Percentiles rank a stretch among this genome's conserved stretches.
Evolutionary conservation across 1,140 invertebrate genomes (phyloP).

Genomic region (Thaumetopoea pityocampa): DNA sequence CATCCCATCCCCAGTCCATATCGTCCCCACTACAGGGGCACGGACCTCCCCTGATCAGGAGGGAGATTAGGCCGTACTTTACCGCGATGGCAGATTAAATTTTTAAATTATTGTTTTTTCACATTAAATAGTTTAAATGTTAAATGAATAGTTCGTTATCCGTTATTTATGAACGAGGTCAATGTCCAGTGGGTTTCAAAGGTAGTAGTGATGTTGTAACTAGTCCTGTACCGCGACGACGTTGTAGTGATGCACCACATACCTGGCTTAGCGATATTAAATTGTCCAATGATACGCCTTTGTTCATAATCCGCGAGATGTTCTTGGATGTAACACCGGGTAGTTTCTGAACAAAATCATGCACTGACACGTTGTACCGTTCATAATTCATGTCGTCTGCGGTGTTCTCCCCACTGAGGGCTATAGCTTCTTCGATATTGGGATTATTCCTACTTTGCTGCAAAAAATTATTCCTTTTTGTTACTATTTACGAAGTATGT

Average conservation of each 20-base stretch:
- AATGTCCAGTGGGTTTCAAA: no score
- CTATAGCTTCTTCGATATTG: conserved; percentile 80
- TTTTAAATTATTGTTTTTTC: no score
- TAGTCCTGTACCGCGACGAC: no score
- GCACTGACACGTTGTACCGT: conserved; percentile 85
- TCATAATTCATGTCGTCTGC: conserved; percentile 78
- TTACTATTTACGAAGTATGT: background rate
- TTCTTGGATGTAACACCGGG: conserved; percentile 95
- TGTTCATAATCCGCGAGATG: conserved; percentile 85
- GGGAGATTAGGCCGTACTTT: no score
- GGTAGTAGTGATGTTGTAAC: no score
- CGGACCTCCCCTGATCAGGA: no score
- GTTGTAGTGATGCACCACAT: conserved; percentile 25
- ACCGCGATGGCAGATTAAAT: no score
- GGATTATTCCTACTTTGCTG: conserved; percentile 88
- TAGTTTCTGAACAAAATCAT: conserved; percentile 93
- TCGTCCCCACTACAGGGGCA: no score
- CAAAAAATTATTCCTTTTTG: conserved; percentile 24
- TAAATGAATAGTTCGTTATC: no score
- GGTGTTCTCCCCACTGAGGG: conserved; percentile 80
- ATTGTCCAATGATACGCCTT: conserved; percentile 85
- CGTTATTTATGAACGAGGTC: no score
- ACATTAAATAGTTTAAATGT: no score
- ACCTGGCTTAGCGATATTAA: conserved; percentile 78
- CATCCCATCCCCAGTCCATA: no score